phyloP scores from a whole-genome alignment of 2,113 vertebrate genomes.

The Falcunculus frontatus region DNA sequence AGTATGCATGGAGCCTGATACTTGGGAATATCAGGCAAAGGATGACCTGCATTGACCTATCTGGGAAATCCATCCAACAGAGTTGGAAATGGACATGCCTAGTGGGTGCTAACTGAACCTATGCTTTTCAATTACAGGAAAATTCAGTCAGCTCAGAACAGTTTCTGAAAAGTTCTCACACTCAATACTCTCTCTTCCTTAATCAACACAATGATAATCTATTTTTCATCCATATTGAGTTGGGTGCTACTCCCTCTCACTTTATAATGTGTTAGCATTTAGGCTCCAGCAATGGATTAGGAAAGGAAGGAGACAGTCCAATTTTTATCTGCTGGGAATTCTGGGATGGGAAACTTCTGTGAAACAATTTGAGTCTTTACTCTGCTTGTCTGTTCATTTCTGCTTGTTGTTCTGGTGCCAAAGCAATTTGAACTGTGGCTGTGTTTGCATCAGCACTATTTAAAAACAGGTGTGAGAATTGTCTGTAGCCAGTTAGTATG shows the following conservation, averaged over 20 bases:
- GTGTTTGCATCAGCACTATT: background rate
- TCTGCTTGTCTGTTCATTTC: background rate
- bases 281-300: background rate
- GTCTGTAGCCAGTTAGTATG: background rate
- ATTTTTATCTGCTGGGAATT: background rate
- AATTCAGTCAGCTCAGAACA: background rate
- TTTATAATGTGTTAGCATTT: background rate
- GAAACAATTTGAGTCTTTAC: background rate
- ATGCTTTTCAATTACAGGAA: background rate
- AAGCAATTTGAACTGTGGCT: background rate
- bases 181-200: background rate
- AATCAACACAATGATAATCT: background rate
- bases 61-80: background rate
- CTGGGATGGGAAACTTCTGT: background rate
- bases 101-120: background rate
- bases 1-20: background rate
- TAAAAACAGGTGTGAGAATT: background rate
- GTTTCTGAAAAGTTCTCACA: background rate
- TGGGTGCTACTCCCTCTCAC: background rate
- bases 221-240: background rate
- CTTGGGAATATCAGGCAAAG: background rate
- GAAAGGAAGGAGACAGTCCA: background rate
- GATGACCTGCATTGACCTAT: background rate
- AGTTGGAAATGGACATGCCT: background rate
- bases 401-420: background rate